These are phyloP conservation scores for Mesaphorura yosii DNA, from an alignment of 1,140 invertebrate genomes.

Conservation along the genomic window DNA sequence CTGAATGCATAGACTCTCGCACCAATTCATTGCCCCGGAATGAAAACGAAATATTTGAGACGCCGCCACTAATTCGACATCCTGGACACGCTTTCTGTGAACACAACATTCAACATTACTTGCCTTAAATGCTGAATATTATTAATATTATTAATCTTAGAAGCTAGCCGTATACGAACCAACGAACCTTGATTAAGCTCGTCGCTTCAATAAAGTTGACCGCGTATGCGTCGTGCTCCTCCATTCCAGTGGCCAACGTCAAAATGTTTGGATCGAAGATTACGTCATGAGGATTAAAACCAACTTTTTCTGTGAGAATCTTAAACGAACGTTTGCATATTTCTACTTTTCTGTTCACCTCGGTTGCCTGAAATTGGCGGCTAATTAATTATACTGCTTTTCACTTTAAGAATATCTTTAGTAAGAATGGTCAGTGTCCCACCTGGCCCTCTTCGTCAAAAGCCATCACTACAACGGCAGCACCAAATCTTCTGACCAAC, in stretches of 20 bases:
- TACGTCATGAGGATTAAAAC: conserved; percentile 49
- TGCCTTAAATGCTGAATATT: no score
- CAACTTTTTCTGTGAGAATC: conserved; percentile 43
- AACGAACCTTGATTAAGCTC: conserved; percentile 41
- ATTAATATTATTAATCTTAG: no score
- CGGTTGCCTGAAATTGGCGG: conserved; percentile 38
- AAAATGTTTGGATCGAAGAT: conserved; percentile 57
- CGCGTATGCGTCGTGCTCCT: conserved; percentile 50
- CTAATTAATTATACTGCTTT: conserved; percentile 7
- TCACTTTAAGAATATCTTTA: no score
- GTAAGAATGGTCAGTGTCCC: conserved; percentile 41
- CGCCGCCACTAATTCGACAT: conserved; percentile 47
- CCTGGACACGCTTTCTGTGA: conserved; percentile 42
- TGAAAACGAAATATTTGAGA: conserved; percentile 55
- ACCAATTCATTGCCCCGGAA: conserved; percentile 50
- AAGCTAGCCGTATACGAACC: no score
- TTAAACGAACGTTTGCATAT: conserved; percentile 47
- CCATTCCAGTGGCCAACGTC: conserved; percentile 52
- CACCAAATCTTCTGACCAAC: conserved; percentile 42
- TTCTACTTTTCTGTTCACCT: conserved; percentile 43
- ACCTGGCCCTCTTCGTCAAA: conserved; percentile 48
- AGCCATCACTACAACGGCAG: conserved; percentile 49
- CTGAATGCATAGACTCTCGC: conserved; percentile 52
- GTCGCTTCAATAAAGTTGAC: conserved; percentile 48
- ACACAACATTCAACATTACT: conserved; percentile 1